A percentile compares a stretch with the other conserved stretches of the same genome.
phyloP scores from a whole-genome alignment of 2,113 vertebrate genomes.

The Eublepharis macularius region DNA sequence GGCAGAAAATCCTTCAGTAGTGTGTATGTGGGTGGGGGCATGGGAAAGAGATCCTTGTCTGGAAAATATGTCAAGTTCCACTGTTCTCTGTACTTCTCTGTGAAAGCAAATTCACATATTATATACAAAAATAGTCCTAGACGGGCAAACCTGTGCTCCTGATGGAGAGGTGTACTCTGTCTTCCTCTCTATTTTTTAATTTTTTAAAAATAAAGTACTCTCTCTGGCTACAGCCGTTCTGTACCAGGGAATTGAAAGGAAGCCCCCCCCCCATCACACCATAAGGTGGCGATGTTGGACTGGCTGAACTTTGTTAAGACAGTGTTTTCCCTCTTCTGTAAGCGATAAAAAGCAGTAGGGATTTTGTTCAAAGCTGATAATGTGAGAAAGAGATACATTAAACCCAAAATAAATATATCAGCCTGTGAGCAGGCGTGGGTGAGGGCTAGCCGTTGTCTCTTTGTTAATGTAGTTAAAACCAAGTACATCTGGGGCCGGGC shows the following conservation, averaged over 20 bases:
- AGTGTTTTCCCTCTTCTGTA: background rate
- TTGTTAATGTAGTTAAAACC: background rate
- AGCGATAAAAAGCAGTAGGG: background rate
- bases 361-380: background rate
- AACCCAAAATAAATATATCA: background rate
- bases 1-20: too few species aligned
- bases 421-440: background rate
- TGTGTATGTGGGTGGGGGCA: too few species aligned
- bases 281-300: conserved; percentile 66
- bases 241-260: background rate
- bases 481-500: background rate
- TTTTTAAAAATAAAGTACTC: too few species aligned
- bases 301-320: conserved; percentile 16
- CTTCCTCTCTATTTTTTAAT: too few species aligned
- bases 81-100: too few species aligned
- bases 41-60: too few species aligned
- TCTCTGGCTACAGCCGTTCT: background rate
- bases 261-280: conserved; percentile 15
- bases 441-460: background rate
- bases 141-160: too few species aligned
- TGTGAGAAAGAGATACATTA: background rate
- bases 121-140: too few species aligned
- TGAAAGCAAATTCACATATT: too few species aligned
- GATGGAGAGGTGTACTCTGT: too few species aligned
- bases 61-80: too few species aligned